Base-by-base conservation (phyloP, 2,113 vertebrate species). In the Gasterosteus aculeatus region DNA sequence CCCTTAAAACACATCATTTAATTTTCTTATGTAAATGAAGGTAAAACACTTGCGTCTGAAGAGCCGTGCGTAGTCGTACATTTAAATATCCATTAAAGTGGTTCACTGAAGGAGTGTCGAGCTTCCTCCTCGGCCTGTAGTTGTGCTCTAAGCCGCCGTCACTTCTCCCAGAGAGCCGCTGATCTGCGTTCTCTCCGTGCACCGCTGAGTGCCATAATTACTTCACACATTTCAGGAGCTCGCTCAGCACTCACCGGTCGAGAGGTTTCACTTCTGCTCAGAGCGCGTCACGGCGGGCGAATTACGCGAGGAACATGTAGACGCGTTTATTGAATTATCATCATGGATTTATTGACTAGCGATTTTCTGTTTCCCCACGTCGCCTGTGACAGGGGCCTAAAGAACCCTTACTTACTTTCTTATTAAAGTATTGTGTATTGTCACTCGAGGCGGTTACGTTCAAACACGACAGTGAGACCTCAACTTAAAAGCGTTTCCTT, bases 191-290 rank as follows among this genome's bases (percentile, higher is more conserved):
- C 72, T 74, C 84, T 79, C 39, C 80, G 81, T 84, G 71, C 84
- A 54, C 78, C 0, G 14, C 62, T 79, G 75, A 88, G 80, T 60
- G 70, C 68, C 66, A 39, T 87, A 88, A 92, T 88, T 82, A 77
- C 75, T 68, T 83, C n/a, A 74, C n/a, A 46, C 63, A 69, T 85
- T 82, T 83, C 77, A 82, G 70, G 72, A 74, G 72, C 60, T 60
- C 49, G 68, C 39, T 64, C 39, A 0, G 62, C 54, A 38, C 69
- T 72, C 62, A 51, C 56, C 57, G 44, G 26, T 74, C 68, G 49
- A 80, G 72, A 80, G 73, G 65, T 56, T 57, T 78, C 63, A 61
- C n/a, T 62, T 79, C 66, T 60, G 35, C 57, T 49, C 22, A 16
- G 16, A 0, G 2, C 29, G 54, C 12, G 1, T 75, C 71, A 58